These are phyloP conservation scores for Myotis yumanensis DNA, from an alignment of 2,113 vertebrate species.

Conservation along the genomic window DNA sequence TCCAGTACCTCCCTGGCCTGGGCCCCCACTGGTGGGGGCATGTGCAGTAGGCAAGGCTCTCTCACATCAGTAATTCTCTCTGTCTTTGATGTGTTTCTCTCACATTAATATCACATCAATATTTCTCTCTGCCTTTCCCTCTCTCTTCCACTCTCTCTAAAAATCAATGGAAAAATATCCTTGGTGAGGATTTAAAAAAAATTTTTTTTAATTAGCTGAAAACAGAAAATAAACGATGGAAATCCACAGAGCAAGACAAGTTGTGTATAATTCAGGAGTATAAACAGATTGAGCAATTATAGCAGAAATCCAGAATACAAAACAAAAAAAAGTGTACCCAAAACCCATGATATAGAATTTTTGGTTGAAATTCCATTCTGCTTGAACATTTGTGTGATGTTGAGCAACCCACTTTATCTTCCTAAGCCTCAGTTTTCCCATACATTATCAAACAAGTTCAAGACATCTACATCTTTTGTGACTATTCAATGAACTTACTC, in stretches of 20 bases:
- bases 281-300: background rate
- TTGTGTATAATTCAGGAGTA: background rate
- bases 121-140: too few species aligned
- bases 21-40: too few species aligned
- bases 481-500: background rate
- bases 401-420: background rate
- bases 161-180: too few species aligned
- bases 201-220: background rate
- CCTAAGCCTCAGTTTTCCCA: background rate
- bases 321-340: background rate
- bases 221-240: background rate
- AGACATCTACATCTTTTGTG: background rate
- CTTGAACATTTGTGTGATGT: background rate
- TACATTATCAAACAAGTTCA: background rate
- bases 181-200: too few species aligned
- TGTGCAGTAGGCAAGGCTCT: too few species aligned
- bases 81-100: too few species aligned
- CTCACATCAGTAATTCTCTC: too few species aligned
- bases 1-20: too few species aligned
- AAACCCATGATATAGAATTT: background rate
- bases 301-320: background rate
- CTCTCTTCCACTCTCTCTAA: too few species aligned
- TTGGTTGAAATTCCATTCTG: background rate
- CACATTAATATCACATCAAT: too few species aligned
- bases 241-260: background rate